Conservation (phyloP, 2,797 vertebrate genomes). For the Melanotaenia trifasciata region DNA sequence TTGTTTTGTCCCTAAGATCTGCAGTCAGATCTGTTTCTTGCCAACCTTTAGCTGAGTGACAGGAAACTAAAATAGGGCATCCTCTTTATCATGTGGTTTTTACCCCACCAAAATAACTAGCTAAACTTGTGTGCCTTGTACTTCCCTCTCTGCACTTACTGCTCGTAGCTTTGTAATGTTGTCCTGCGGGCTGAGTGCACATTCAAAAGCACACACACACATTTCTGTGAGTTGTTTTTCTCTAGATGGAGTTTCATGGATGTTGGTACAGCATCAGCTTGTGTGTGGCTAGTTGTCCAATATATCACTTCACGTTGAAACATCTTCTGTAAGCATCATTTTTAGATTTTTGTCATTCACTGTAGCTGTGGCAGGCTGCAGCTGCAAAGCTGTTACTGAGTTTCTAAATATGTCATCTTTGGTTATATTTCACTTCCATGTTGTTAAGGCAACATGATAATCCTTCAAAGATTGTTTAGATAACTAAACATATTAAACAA, state of each 20-base stretch:
- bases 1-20: slow-evolving; percentile 14
- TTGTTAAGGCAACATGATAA: background rate
- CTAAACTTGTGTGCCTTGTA: slow-evolving; percentile 37
- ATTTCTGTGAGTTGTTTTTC: slow-evolving; percentile 18
- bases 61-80: slow-evolving; percentile 74
- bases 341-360: background rate
- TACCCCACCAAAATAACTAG: slow-evolving; percentile 67
- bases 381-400: slow-evolving; percentile 42
- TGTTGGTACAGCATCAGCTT: slow-evolving; percentile 2
- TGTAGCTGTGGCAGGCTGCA: slow-evolving; percentile 20
- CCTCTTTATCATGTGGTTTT: slow-evolving; percentile 67
- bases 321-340: background rate
- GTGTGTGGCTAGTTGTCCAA: background rate
- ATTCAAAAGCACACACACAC: slow-evolving; percentile 9
- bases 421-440: slow-evolving; percentile 67
- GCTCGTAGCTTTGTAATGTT: slow-evolving; percentile 18
- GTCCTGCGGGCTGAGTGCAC: slow-evolving; percentile 22
- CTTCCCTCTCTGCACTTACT: slow-evolving; percentile 53
- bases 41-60: slow-evolving; percentile 41
- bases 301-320: background rate
- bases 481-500: slow-evolving; percentile 5
- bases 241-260: background rate
- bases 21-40: slow-evolving; percentile 23
- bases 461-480: background rate
- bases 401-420: slow-evolving; percentile 61